Evolutionary conservation across 2,797 vertebrate genomes (phyloP), one percentile per base, ranked within the genome.

Genomic region (Hybognathus amarus): DNA sequence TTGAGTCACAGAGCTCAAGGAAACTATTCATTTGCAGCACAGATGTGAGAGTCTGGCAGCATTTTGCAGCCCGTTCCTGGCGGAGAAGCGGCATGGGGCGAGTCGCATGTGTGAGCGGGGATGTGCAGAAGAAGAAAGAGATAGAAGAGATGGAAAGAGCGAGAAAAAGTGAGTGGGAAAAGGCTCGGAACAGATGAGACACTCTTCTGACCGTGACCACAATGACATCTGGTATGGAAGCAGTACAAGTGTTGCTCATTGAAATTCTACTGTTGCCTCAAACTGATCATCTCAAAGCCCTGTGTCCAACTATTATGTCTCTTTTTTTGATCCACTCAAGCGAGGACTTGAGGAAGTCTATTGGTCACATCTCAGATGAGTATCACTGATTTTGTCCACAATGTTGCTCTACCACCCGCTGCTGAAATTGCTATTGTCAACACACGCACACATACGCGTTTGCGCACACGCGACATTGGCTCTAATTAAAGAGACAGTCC

Each of bases 21-120:
- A 96, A 92, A 95, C 92, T 94, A 91, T 94, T 94, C 94, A 95
- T 96, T 97, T 96, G 92, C 93, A 91, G 92, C 93, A 95, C 95
- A 96, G 94, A 91, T 93, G 94, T 92, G 91, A 90, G 85, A 91
- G 90, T 88, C 91, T 94, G 90, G 92, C 91, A 92, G 93, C 90
- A 78, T 89, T 92, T 90, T 90, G 77, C 74, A 79, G 79, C 64
- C 80, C 36, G 24, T 74, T 75, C 74, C 74, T 42, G 64, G 36
- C n/a, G 81, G 79, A 54, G n/a, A 80, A 79, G 64, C 33, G 54
- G 54, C 67, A 33, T 54, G 56, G 79, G 52, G 79, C 10, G 22
- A 56, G 77, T 36, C 47, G 80, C 82, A 83, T 86, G 87, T 85
- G 71, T 59, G 73, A 63, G 73, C 24, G 22, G 59, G 42, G 20